phyloP scores from a whole-genome alignment of 2,797 vertebrate genomes.

The Dendrocincla fuliginosa region DNA sequence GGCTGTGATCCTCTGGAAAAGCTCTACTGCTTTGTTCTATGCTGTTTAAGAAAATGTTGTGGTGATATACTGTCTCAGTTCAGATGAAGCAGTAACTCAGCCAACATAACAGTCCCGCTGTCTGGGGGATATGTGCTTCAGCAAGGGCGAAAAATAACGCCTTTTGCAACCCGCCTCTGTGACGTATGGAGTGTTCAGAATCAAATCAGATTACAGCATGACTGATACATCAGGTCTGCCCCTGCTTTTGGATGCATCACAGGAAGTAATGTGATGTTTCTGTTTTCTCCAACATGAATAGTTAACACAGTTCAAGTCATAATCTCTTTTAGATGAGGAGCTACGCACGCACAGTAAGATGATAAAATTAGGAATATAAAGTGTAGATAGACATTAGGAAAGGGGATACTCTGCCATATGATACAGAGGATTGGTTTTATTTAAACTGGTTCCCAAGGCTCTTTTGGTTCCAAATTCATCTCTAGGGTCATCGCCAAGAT shows the following conservation, averaged over 20 bases:
- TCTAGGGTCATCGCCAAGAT: not conserved
- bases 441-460: not conserved
- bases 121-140: not conserved
- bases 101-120: accelerated
- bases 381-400: not conserved
- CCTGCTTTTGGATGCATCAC: not conserved
- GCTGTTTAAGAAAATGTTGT: not conserved
- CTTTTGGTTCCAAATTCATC: not conserved
- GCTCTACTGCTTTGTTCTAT: not conserved
- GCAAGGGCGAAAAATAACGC: not conserved
- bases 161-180: not conserved
- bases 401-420: not conserved
- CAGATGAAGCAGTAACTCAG: not conserved
- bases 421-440: not conserved
- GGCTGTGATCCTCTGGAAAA: slow-evolving; percentile 10
- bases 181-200: not conserved
- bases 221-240: not conserved
- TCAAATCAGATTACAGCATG: not conserved
- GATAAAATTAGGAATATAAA: not conserved
- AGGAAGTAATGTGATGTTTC: not conserved
- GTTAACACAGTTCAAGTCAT: not conserved
- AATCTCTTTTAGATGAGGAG: not conserved
- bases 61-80: not conserved
- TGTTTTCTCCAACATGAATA: not conserved
- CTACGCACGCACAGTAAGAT: not conserved